Evolutionary conservation across 2,113 vertebrate genomes (phyloP), one percentile per base, ranked within the genome.

Genomic region (Agelaius tricolor): DNA sequence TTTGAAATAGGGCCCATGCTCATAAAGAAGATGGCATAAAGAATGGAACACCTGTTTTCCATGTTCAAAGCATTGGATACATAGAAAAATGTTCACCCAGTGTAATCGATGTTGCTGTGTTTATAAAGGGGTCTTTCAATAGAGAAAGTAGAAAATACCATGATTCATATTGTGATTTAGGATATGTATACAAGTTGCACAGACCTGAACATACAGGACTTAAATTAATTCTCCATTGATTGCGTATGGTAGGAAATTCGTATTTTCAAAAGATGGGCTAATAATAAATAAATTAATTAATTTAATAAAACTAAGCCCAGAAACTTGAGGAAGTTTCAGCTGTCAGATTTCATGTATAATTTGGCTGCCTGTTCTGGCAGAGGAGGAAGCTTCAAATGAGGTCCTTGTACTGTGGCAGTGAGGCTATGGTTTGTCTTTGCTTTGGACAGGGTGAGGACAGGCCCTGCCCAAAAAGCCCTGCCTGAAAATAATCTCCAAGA

Each of bases 401-500:
- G 44, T 75, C 20, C 18, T 76, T 81, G 14, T 71, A 35, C 51
- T 80, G 46, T 35, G 41, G 46, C 49, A 89, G 52, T 33, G 6
- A 79, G 41, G 9, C 51, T 82, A 30, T 8, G 9, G 43, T 72
- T 58, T 89, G 20, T 21, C 68, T 89, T 93, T 49, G 3, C 31
- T 84, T 69, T 89, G 81, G 55, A 76, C 31, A 74, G 49, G 4
- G 30, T 69, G 51, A 89, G 44, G n/a, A 78, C 63, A 57, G 55
- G 24, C 35, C 44, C 61, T 88, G 54, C 41, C 63, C 27, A 23
- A 62, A 87, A 93, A 77, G 20, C 27, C 35, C 52, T 85, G 49
- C 46, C 63, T 39, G 31, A 66, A 87, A 95, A 77, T 76, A 73
- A 93, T 73, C 63, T 91, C 82, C 81, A 85, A 87, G 54, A 92